Percentiles rank a stretch among this genome's conserved stretches.
Conservation (phyloP, 2,797 vertebrate species). For the Enteromius anoplus region DNA sequence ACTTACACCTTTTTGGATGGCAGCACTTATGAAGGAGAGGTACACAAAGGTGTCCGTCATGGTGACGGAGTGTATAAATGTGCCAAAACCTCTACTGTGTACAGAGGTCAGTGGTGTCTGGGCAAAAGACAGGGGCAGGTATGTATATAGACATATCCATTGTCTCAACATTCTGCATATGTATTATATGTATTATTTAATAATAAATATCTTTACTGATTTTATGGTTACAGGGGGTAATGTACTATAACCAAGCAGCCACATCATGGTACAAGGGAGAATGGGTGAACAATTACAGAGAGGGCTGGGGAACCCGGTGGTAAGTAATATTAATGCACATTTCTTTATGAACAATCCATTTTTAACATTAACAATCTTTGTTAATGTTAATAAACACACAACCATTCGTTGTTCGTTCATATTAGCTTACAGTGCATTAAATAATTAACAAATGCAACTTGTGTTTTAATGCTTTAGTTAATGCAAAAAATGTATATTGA, state of each 20-base stretch:
- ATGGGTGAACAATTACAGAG: constrained; percentile 84
- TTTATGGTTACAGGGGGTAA: constrained; percentile 76
- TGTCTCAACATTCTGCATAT: neutral
- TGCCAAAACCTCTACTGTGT: constrained; percentile 69
- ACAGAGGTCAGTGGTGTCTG: constrained; percentile 84
- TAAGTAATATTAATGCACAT: constrained; percentile 66
- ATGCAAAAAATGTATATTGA: too few species aligned
- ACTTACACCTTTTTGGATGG: constrained; percentile 85
- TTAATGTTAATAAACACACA: too few species aligned
- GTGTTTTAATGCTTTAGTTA: too few species aligned
- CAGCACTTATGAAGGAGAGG: constrained; percentile 84
- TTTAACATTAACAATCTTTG: too few species aligned
- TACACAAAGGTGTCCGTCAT: constrained; percentile 79
- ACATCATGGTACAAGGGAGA: constrained; percentile 91
- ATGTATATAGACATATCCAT: constrained; percentile 35
- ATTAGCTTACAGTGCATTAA: too few species aligned
- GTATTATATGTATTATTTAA: neutral
- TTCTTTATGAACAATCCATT: neutral
- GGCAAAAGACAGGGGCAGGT: constrained; percentile 90
- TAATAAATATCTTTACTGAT: neutral
- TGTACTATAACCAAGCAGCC: constrained; percentile 81
- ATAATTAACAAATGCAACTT: too few species aligned
- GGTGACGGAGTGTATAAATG: constrained; percentile 83
- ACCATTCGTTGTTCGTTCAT: too few species aligned
- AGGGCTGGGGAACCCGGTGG: constrained; percentile 87